Evolutionary conservation across 2,888 invertebrate genomes (phyloP).

Genomic region (Dryococelus australis): DNA sequence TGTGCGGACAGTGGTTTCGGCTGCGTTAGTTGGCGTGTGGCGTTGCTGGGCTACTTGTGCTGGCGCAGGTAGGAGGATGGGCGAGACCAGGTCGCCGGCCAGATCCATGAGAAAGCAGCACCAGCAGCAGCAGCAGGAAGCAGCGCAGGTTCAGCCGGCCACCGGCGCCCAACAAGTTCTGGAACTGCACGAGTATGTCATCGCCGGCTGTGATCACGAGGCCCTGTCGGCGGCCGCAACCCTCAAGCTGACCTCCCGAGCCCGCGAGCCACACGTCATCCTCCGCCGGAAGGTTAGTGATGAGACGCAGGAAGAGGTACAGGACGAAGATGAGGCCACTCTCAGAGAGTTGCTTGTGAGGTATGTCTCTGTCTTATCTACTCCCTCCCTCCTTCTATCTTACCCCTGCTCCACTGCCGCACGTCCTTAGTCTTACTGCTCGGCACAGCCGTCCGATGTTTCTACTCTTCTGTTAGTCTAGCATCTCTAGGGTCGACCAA

Average conservation of each 20-base stretch:
- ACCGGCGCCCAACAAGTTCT: constrained; percentile 57
- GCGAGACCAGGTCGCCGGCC: constrained; percentile 41
- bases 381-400: not conserved
- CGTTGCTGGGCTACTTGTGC: not conserved
- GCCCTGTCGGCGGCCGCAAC: constrained; percentile 53
- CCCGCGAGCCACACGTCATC: constrained; percentile 52
- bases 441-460: not conserved
- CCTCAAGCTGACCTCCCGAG: constrained; percentile 59
- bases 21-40: no score
- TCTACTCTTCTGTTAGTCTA: no score
- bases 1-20: no score
- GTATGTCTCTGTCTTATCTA: constrained; percentile 61
- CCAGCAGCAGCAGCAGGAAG: constrained; percentile 36
- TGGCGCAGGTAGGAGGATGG: constrained; percentile 44
- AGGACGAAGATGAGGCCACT: constrained; percentile 85
- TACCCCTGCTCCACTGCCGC: not conserved
- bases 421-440: not conserved
- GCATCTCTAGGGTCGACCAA: no score
- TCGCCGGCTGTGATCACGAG: constrained; percentile 56
- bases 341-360: constrained; percentile 95
- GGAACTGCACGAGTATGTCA: constrained; percentile 61
- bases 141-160: no score
- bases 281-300: constrained; percentile 70
- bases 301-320: constrained; percentile 81
- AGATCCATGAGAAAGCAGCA: constrained; percentile 45